Evolutionary conservation across 2,113 vertebrate genomes (phyloP).

Genomic region (Strigops habroptila): DNA sequence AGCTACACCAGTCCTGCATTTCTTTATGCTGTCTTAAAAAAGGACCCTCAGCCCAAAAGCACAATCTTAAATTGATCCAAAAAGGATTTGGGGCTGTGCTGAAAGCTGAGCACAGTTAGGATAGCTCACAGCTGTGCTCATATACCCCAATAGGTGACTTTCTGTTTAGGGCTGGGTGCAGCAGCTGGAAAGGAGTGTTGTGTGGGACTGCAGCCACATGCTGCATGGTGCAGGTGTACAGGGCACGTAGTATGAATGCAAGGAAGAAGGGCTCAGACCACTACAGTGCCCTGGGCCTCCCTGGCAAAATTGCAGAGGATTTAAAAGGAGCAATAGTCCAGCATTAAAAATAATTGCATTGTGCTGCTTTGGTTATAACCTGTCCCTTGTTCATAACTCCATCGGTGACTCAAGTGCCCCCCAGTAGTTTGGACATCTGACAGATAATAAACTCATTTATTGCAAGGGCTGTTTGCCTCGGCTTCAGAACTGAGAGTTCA

Average conservation of each 20-base stretch:
- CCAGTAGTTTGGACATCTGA: constrained; percentile 33
- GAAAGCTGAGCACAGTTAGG: not conserved
- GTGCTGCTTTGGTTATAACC: not conserved
- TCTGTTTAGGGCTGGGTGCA: not conserved
- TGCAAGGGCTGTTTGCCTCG: constrained; percentile 16
- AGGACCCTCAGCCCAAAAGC: not conserved
- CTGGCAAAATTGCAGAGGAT: not conserved
- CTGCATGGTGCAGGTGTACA: not conserved
- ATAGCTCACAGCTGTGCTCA: not conserved
- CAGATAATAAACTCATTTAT: constrained; percentile 51
- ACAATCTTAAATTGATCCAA: not conserved
- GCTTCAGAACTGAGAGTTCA: constrained; percentile 56
- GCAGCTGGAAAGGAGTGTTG: not conserved
- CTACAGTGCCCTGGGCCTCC: not conserved
- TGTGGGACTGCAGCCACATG: fast-evolving
- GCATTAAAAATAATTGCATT: constrained; percentile 5
- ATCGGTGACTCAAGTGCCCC: not conserved
- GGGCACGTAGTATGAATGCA: not conserved
- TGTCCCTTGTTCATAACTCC: constrained; percentile 10
- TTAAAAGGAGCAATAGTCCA: not conserved
- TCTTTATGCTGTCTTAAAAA: not conserved
- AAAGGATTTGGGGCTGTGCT: not conserved
- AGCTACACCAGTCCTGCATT: not conserved
- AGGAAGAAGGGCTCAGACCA: not conserved
- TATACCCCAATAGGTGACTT: not conserved